These are phyloP conservation scores for Oscarella lobularis DNA, from an alignment of 37 sponge, comb jelly and placozoan species.

Conservation along the genomic window DNA sequence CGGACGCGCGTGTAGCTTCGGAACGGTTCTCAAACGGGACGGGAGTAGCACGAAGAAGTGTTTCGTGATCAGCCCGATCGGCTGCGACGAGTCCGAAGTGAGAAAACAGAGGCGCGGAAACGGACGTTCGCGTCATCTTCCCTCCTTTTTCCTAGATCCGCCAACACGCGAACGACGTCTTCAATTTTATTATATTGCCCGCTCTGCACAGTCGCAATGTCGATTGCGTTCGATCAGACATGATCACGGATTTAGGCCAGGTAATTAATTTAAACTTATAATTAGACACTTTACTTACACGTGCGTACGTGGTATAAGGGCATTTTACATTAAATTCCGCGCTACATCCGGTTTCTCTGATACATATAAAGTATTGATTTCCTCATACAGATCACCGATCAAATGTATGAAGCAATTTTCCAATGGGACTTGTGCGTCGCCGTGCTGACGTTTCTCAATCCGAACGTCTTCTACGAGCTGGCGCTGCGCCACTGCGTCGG, in stretches of 20 bases:
- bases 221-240: background rate
- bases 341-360: too few relatives aligned
- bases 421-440: background rate
- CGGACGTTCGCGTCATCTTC: too few relatives aligned
- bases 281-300: too few relatives aligned
- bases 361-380: too few relatives aligned
- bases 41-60: background rate
- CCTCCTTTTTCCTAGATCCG: background rate
- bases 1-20: background rate
- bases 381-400: background rate
- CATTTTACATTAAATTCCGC: too few relatives aligned
- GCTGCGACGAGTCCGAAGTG: background rate
- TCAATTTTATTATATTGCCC: background rate
- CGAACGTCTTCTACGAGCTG: background rate
- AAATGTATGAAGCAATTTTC: background rate
- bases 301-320: too few relatives aligned
- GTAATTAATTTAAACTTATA: too few relatives aligned
- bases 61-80: background rate
- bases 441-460: background rate
- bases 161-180: background rate
- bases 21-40: background rate
- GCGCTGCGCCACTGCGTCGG: background rate
- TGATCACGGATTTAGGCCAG: conserved; percentile 45
- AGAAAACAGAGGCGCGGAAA: too few relatives aligned
- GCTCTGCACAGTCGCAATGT: background rate